Percentiles rank a stretch among this genome's conserved stretches.
These are phyloP conservation scores for Brenthis hecate DNA, from an alignment of 2,888 invertebrate genomes.

Conservation along the genomic window DNA sequence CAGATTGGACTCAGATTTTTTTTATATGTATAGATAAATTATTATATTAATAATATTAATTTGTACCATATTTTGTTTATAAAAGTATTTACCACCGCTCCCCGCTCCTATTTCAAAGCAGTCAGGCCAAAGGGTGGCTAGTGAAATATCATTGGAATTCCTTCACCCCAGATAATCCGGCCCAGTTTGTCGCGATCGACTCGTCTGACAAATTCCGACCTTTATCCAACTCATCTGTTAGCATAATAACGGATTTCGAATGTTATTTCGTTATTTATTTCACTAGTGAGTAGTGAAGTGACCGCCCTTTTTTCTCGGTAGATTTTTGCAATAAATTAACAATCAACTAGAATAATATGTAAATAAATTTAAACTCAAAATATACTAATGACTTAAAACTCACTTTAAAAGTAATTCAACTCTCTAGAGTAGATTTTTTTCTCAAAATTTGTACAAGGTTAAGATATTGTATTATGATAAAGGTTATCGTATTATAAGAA, in stretches of 20 bases:
- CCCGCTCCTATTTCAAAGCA: conserved; percentile 42
- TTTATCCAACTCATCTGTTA: conserved; percentile 46
- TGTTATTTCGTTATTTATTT: conserved; percentile 36
- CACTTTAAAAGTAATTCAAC: too few relatives aligned
- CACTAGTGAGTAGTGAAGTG: too few relatives aligned
- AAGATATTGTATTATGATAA: too few relatives aligned
- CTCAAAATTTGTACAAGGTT: too few relatives aligned
- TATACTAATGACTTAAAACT: too few relatives aligned
- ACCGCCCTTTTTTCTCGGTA: not conserved
- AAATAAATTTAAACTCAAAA: too few relatives aligned
- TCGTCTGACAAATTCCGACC: conserved; percentile 56
- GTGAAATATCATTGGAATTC: conserved; percentile 77
- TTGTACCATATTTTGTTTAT: not conserved
- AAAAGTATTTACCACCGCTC: conserved; percentile 23
- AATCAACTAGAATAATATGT: too few relatives aligned
- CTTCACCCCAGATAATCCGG: conserved; percentile 65
- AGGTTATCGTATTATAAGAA: too few relatives aligned
- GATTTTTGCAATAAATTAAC: not conserved
- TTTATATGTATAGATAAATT: too few relatives aligned
- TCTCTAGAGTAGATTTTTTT: too few relatives aligned
- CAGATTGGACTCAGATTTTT: too few relatives aligned
- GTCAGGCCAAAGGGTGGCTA: conserved; percentile 47
- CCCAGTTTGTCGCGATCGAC: conserved; percentile 54
- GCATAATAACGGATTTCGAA: conserved; percentile 39
- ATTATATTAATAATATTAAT: not conserved